These are phyloP conservation scores for Protonibea diacanthus DNA, from an alignment of 2,797 vertebrate genomes.

Conservation along the genomic window DNA sequence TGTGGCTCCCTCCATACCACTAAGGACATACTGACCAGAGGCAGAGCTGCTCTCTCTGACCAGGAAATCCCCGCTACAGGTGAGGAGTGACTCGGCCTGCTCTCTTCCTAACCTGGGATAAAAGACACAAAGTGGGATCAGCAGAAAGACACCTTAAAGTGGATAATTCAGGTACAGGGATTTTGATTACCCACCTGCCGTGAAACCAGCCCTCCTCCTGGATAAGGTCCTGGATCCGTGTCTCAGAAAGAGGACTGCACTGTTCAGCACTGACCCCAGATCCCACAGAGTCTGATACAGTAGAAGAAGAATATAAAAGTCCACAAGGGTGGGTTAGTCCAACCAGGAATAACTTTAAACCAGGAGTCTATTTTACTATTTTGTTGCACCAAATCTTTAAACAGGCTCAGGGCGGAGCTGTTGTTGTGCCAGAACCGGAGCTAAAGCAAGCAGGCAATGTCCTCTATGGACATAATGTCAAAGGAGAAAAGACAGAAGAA, in stretches of 20 bases:
- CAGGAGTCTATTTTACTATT: neutral
- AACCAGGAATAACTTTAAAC: neutral
- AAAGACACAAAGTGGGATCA: neutral
- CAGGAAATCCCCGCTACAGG: constrained; percentile 92
- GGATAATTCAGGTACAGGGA: neutral
- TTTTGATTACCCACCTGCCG: constrained; percentile 79
- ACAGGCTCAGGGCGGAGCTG: too few relatives aligned
- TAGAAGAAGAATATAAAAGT: neutral
- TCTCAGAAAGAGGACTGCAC: constrained; percentile 50
- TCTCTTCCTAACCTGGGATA: constrained; percentile 86
- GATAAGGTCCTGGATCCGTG: constrained; percentile 81
- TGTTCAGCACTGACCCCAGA: constrained; percentile 41
- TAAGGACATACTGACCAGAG: constrained; percentile 92
- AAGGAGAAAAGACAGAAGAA: too few relatives aligned
- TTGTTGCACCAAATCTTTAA: neutral
- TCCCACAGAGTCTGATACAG: constrained; percentile 29
- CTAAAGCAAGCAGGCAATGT: too few relatives aligned
- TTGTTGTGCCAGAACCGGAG: too few relatives aligned
- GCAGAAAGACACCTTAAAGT: neutral
- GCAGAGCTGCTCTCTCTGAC: constrained; percentile 92
- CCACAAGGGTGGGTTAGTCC: neutral
- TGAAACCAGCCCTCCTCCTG: constrained; percentile 92
- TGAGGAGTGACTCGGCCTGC: constrained; percentile 90
- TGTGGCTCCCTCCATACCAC: constrained; percentile 91
- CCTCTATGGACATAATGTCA: too few relatives aligned